Conservation (phyloP, 92 coral and sea anemone genomes). For the Metridium senile region DNA sequence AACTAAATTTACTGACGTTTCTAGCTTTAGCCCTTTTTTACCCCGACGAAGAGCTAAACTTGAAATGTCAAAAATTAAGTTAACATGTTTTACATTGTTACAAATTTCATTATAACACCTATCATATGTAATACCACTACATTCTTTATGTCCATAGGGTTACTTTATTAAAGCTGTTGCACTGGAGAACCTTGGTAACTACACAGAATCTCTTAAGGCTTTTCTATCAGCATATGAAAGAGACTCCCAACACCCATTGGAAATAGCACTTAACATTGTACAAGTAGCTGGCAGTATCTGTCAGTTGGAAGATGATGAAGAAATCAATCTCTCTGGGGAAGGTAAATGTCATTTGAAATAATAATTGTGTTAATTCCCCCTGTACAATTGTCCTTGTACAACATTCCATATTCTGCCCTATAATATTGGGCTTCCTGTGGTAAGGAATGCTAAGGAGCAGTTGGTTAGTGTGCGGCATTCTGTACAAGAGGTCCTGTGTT, state of each 20-base stretch:
- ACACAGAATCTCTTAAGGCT: constrained; percentile 53
- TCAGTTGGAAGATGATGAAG: constrained; percentile 63
- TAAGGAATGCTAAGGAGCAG: no score
- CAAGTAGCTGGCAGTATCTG: constrained; percentile 67
- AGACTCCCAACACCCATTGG: constrained; percentile 56
- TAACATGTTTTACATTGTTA: no score
- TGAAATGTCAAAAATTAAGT: no score
- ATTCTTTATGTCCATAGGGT: constrained; percentile 42
- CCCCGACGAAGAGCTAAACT: no score
- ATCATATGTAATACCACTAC: neutral
- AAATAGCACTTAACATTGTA: constrained; percentile 50
- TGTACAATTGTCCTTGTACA: no score
- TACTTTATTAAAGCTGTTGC: constrained; percentile 76
- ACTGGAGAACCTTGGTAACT: constrained; percentile 72
- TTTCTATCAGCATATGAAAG: constrained; percentile 76
- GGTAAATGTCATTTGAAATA: constrained; percentile 34
- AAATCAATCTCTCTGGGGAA: constrained; percentile 35
- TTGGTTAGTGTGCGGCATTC: no score
- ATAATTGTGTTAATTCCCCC: neutral
- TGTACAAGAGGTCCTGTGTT: no score
- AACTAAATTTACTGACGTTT: no score
- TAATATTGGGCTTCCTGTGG: no score
- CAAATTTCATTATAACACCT: no score
- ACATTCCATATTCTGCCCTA: no score
- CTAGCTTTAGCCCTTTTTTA: no score